phyloP scores from a whole-genome alignment of 2,888 invertebrate genomes.

The Agrotis segetum region DNA sequence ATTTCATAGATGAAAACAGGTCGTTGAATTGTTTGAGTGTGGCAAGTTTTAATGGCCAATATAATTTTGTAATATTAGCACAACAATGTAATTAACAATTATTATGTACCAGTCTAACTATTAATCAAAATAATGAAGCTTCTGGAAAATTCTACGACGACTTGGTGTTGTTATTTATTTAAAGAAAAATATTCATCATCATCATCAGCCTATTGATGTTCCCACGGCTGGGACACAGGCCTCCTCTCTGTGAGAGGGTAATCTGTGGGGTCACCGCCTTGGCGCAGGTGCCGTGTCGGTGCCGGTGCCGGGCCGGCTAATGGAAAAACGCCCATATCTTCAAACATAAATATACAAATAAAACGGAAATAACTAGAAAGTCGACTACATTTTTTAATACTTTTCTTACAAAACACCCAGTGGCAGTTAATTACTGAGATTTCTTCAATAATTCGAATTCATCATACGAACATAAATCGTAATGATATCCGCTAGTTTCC shows the following conservation, averaged over 20 bases:
- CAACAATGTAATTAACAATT: slow-evolving; percentile 24
- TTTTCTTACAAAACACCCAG: slow-evolving; percentile 11
- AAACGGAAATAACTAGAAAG: slow-evolving; percentile 1
- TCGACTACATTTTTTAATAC: background rate
- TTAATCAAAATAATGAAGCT: slow-evolving; percentile 8
- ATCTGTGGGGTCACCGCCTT: too few relatives aligned
- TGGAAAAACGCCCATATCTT: too few relatives aligned
- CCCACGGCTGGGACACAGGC: too few relatives aligned
- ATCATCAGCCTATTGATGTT: too few relatives aligned
- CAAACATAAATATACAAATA: background rate
- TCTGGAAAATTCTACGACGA: background rate
- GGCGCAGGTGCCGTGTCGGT: too few relatives aligned
- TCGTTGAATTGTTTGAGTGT: slow-evolving; percentile 14
- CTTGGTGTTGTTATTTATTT: background rate
- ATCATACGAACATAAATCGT: background rate
- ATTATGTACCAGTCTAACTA: slow-evolving; percentile 5
- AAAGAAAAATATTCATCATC: too few relatives aligned
- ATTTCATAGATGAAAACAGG: slow-evolving; percentile 20
- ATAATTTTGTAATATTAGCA: slow-evolving; percentile 18
- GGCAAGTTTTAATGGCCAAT: slow-evolving; percentile 12
- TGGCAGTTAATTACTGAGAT: slow-evolving; percentile 1
- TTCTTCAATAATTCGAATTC: slow-evolving; percentile 2
- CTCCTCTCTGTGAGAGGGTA: too few relatives aligned
- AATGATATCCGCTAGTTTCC: background rate
- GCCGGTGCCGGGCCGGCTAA: too few relatives aligned